These are phyloP conservation scores for Nothocercus nigrocapillus DNA, from an alignment of 2,113 vertebrate genomes.

Conservation along the genomic window DNA sequence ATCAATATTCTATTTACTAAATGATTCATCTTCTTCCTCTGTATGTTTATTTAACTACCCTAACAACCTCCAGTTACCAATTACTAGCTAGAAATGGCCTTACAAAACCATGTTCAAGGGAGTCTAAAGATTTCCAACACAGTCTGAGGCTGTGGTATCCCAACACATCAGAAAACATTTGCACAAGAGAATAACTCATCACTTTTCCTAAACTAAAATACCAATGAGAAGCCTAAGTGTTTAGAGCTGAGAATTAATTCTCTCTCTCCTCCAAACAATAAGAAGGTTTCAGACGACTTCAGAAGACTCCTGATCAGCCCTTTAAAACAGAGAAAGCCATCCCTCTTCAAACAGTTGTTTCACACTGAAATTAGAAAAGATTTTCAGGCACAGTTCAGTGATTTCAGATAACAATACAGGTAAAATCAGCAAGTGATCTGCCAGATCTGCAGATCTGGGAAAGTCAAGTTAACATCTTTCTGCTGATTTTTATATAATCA, in stretches of 20 bases:
- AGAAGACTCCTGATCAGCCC: neutral
- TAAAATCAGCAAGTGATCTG: neutral
- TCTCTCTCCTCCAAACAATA: neutral
- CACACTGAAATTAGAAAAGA: neutral
- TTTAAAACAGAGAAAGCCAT: neutral
- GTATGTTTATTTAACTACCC: constrained; percentile 54
- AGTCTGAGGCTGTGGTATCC: constrained; percentile 57
- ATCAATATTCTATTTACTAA: constrained; percentile 13
- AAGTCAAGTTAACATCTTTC: neutral
- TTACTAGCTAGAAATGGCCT: constrained; percentile 68
- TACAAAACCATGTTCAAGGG: constrained; percentile 60
- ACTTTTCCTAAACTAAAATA: neutral
- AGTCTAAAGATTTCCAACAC: constrained; percentile 23
- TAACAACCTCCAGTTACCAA: constrained; percentile 73
- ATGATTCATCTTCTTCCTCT: constrained; percentile 71
- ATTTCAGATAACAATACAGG: neutral
- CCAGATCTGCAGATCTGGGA: neutral
- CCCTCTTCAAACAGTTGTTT: neutral
- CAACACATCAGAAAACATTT: constrained; percentile 22
- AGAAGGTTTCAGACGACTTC: neutral
- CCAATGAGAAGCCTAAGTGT: neutral
- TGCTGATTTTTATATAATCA: neutral
- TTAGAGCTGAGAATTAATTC: neutral
- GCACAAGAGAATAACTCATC: neutral
- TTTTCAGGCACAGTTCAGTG: neutral